A percentile compares a stretch with the other conserved stretches of the same genome.
Evolutionary conservation across 2,888 invertebrate species (phyloP).

Genomic region (Nephrotoma guestfalica): DNA sequence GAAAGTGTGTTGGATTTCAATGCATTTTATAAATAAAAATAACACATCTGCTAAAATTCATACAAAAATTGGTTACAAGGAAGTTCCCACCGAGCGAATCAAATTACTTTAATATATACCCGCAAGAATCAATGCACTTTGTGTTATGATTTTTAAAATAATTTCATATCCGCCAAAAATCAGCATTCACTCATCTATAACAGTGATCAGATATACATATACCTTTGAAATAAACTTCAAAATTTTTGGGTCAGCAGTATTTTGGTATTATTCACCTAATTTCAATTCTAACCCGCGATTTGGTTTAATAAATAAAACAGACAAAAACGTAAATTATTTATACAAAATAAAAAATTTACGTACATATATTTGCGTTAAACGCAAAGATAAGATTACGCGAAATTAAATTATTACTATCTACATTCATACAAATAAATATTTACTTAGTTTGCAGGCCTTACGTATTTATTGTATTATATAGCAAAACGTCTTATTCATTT

Average conservation of each 20-base stretch:
- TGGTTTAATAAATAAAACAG: not conserved
- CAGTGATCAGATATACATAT: not conserved
- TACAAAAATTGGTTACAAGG: not conserved
- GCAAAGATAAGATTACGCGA: not conserved
- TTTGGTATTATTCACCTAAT: not conserved
- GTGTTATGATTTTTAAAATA: not conserved
- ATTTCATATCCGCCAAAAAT: not conserved
- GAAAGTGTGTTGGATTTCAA: not conserved
- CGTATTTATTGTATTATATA: not conserved
- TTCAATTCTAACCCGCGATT: not conserved
- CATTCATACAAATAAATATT: not conserved
- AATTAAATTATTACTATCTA: not conserved
- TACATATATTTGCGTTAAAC: not conserved
- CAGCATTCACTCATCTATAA: not conserved
- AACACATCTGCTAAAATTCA: not conserved
- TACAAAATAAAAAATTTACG: not conserved
- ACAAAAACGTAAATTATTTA: not conserved
- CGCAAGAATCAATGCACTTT: not conserved
- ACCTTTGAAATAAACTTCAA: not conserved
- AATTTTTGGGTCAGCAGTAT: not conserved
- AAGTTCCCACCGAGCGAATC: not conserved
- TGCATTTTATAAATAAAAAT: not conserved
- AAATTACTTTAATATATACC: not conserved
- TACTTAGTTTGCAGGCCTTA: not conserved
- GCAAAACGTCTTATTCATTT: not conserved